phyloP scores from a whole-genome alignment of 1,140 invertebrate genomes.

The Lepidostoma basale region DNA sequence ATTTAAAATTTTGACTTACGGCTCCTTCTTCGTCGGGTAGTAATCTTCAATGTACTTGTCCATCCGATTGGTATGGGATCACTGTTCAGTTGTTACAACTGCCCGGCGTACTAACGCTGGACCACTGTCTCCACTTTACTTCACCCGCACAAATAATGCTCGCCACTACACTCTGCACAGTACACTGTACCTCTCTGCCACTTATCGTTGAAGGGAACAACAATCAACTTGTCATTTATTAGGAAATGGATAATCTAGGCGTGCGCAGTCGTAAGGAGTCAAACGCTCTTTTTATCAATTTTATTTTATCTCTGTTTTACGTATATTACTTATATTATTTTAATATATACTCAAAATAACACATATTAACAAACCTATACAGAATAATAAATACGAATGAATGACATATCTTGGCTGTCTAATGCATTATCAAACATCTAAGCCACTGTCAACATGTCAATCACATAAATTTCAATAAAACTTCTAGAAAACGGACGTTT shows the following conservation, averaged over 20 bases:
- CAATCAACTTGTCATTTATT: conserved; percentile 23
- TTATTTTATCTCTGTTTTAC: not conserved
- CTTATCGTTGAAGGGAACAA: conserved; percentile 17
- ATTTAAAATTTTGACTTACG: conserved; percentile 10
- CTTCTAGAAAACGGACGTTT: no score
- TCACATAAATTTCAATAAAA: no score
- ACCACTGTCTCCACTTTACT: conserved; percentile 5
- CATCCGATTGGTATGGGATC: conserved; percentile 7
- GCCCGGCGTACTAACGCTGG: not conserved
- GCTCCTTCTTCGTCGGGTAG: no score
- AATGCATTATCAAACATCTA: no score
- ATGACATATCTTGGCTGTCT: no score
- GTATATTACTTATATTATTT: no score
- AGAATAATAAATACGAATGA: no score
- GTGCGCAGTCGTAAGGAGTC: not conserved
- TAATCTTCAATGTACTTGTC: conserved; percentile 23
- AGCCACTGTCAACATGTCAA: no score
- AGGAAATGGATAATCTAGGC: conserved; percentile 24
- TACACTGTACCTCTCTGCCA: no score
- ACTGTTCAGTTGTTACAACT: not conserved
- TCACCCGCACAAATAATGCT: not conserved
- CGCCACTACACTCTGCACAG: no score
- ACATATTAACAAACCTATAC: no score
- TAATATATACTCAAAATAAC: no score
- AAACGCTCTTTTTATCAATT: not conserved